Conservation (phyloP, 2,797 vertebrate genomes). For the Pseudochaenichthys georgianus region DNA sequence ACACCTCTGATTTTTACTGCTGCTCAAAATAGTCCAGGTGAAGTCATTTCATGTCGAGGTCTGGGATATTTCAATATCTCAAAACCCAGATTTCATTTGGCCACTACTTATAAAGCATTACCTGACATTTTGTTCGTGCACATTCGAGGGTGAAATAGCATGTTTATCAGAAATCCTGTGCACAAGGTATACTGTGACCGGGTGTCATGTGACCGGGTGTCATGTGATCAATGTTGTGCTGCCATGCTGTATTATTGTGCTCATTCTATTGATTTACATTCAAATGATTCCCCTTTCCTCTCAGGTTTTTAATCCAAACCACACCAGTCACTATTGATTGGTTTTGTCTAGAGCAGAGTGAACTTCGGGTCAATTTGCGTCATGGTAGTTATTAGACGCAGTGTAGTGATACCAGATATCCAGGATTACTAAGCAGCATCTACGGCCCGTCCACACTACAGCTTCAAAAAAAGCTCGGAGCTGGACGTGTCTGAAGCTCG, state of each 20-base stretch:
- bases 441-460: no score
- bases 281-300: slow-evolving; percentile 4
- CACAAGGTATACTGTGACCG: not conserved
- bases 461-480: no score
- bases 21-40: no score
- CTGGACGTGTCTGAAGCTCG: no score
- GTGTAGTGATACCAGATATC: not conserved
- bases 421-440: no score
- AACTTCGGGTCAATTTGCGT: slow-evolving; percentile 10
- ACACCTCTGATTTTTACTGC: not conserved
- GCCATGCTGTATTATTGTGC: not conserved
- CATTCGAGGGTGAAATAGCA: not conserved
- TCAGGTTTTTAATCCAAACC: slow-evolving; percentile 13
- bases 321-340: slow-evolving; percentile 28
- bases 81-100: not conserved
- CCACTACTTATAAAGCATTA: not conserved
- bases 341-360: slow-evolving; percentile 10
- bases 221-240: not conserved
- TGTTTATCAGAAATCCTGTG: not conserved
- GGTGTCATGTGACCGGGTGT: not conserved
- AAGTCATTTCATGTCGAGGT: no score
- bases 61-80: no score
- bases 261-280: slow-evolving; percentile 12
- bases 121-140: not conserved
- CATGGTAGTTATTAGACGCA: not conserved